A percentile compares a stretch with the other conserved stretches of the same genome.
phyloP scores from a whole-genome alignment of 2,888 invertebrate genomes.

The Nomada hirtipes region DNA sequence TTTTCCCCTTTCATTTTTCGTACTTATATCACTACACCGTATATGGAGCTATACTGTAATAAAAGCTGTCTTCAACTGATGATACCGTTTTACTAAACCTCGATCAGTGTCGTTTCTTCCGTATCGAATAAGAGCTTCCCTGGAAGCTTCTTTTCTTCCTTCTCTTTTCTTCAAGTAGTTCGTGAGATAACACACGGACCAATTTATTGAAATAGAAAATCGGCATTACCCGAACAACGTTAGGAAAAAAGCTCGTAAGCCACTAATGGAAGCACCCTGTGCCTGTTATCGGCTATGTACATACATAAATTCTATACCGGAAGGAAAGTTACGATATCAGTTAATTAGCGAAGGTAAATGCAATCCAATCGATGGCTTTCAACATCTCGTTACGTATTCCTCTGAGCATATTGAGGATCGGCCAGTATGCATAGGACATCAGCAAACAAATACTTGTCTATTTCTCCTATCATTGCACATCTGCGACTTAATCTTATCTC shows the following conservation, averaged over 20 bases:
- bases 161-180: not conserved
- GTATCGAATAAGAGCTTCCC: not conserved
- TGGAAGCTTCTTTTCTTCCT: not conserved
- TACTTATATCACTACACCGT: slow-evolving; percentile 59
- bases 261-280: slow-evolving; percentile 73
- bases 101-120: slow-evolving; percentile 37
- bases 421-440: not conserved
- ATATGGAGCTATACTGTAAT: slow-evolving; percentile 73
- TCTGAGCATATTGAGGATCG: slow-evolving; percentile 10
- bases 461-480: not conserved
- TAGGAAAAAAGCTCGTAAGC: slow-evolving; percentile 54
- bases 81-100: slow-evolving; percentile 69
- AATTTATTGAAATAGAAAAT: slow-evolving; percentile 33
- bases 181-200: slow-evolving; percentile 13
- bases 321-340: slow-evolving; percentile 45
- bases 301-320: slow-evolving; percentile 43
- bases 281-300: slow-evolving; percentile 69
- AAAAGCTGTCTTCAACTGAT: slow-evolving; percentile 76
- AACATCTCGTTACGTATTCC: not conserved
- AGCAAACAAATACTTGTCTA: not conserved
- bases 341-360: slow-evolving; percentile 16
- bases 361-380: slow-evolving; percentile 19
- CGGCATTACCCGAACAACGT: slow-evolving; percentile 28
- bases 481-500: not conserved
- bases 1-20: not conserved